Evolutionary conservation across 2,888 invertebrate genomes (phyloP).

Genomic region (Drosophila mercatorum): DNA sequence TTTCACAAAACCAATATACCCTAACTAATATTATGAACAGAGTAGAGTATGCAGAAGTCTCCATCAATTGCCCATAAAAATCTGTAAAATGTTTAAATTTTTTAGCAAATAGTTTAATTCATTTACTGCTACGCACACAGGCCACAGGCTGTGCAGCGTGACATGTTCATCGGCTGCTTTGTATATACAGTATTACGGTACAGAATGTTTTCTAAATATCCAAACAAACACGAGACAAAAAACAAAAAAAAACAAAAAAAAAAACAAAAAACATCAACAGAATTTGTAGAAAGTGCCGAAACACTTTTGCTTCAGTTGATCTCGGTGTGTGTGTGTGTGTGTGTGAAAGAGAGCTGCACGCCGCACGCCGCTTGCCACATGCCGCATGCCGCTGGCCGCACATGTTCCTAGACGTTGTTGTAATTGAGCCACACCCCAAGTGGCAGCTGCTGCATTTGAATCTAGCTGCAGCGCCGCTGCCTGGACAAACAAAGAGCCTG

Average conservation of each 20-base stretch:
- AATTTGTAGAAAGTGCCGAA: slow-evolving; percentile 29
- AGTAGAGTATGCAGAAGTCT: not conserved
- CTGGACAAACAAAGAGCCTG: slow-evolving; percentile 11
- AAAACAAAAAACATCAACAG: not conserved
- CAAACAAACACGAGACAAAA: slow-evolving; percentile 7
- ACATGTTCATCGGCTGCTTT: slow-evolving; percentile 2
- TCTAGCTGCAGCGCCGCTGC: slow-evolving; percentile 8
- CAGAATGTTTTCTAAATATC: slow-evolving; percentile 12
- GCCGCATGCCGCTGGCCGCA: slow-evolving; percentile 3
- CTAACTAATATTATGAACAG: no score
- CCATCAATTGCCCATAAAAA: not conserved
- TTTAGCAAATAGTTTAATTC: slow-evolving; percentile 1
- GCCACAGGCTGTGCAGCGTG: not conserved
- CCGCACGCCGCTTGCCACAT: not conserved
- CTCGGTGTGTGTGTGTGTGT: not conserved
- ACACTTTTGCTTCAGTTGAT: slow-evolving; percentile 31
- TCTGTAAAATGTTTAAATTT: not conserved
- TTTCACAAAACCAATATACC: no score
- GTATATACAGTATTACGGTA: not conserved
- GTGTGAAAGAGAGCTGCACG: not conserved
- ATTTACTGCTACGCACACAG: not conserved
- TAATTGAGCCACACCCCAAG: slow-evolving; percentile 38
- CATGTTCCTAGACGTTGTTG: slow-evolving; percentile 4
- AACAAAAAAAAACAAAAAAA: no score
- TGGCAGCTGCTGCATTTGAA: slow-evolving; percentile 37